Conservation (phyloP, 2,888 invertebrate genomes). For the Empis livida region DNA sequence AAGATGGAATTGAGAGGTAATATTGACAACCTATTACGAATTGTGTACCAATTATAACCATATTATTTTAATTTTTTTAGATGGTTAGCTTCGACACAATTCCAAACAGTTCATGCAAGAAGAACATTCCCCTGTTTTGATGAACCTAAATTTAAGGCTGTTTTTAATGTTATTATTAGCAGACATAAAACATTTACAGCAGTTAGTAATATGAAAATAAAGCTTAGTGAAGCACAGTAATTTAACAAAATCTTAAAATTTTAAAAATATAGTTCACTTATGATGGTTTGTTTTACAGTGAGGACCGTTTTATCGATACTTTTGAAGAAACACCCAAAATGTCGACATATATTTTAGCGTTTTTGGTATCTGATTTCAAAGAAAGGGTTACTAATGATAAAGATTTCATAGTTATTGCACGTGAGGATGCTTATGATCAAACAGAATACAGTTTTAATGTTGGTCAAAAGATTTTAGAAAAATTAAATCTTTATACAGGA, state of each 20-base stretch:
- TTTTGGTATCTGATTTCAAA: slow-evolving; percentile 50
- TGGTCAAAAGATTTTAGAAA: slow-evolving; percentile 39
- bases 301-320: slow-evolving; percentile 16
- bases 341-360: slow-evolving; percentile 72
- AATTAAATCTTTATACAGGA: slow-evolving; percentile 44
- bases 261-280: slow-evolving; percentile 34
- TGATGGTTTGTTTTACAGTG: slow-evolving; percentile 31
- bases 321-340: slow-evolving; percentile 42
- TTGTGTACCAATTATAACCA: not conserved
- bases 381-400: slow-evolving; percentile 14
- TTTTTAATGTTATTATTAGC: slow-evolving; percentile 39
- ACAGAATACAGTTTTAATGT: slow-evolving; percentile 52
- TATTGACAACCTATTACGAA: not conserved
- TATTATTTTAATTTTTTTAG: slow-evolving; percentile 25
- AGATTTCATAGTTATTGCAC: slow-evolving; percentile 48
- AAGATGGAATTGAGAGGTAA: slow-evolving; percentile 10
- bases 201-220: slow-evolving; percentile 21
- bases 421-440: slow-evolving; percentile 53
- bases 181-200: slow-evolving; percentile 25
- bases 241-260: slow-evolving; percentile 18
- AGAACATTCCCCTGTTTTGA: slow-evolving; percentile 69
- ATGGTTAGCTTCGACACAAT: slow-evolving; percentile 54
- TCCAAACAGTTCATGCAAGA: slow-evolving; percentile 53
- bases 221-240: not conserved
- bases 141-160: slow-evolving; percentile 58